These are phyloP conservation scores for Calyptomena viridis DNA, from an alignment of 2,113 vertebrate species.

Conservation along the genomic window DNA sequence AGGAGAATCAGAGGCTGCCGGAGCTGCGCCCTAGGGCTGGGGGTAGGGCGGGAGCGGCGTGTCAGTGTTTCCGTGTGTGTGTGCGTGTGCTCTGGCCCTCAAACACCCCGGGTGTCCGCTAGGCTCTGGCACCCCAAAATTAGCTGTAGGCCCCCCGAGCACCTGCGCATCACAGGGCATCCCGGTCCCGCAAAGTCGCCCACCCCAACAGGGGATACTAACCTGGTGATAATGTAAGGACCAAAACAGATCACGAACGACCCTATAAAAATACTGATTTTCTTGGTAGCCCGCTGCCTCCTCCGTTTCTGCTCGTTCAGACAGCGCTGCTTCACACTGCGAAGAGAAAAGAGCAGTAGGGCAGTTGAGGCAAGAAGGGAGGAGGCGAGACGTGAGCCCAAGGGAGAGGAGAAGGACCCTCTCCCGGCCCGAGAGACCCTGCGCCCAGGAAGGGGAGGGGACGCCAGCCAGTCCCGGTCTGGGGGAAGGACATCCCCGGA, in stretches of 20 bases:
- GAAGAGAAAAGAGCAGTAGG: constrained; percentile 1
- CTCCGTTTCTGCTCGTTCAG: constrained; percentile 78
- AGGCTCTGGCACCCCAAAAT: neutral
- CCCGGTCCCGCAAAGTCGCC: neutral
- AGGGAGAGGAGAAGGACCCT: neutral
- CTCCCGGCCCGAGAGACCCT: neutral
- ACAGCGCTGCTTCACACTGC: constrained; percentile 81
- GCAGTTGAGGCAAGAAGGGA: neutral
- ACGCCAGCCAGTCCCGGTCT: too few species aligned
- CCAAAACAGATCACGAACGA: constrained; percentile 83
- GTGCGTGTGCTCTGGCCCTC: neutral
- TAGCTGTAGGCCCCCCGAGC: neutral
- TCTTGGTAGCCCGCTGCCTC: constrained; percentile 75
- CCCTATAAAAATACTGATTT: constrained; percentile 82
- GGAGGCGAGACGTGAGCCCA: neutral
- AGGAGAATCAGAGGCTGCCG: neutral
- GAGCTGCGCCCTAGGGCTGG: neutral
- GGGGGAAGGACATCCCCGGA: too few species aligned
- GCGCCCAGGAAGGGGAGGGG: too few species aligned
- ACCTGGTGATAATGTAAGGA: constrained; percentile 82
- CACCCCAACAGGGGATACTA: constrained; percentile 13
- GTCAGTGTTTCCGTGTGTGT: neutral
- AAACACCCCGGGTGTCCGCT: fast-evolving
- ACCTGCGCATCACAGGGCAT: neutral
- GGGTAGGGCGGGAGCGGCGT: fast-evolving